Conservation (phyloP, 2,113 vertebrate genomes). For the Octodon degus region DNA sequence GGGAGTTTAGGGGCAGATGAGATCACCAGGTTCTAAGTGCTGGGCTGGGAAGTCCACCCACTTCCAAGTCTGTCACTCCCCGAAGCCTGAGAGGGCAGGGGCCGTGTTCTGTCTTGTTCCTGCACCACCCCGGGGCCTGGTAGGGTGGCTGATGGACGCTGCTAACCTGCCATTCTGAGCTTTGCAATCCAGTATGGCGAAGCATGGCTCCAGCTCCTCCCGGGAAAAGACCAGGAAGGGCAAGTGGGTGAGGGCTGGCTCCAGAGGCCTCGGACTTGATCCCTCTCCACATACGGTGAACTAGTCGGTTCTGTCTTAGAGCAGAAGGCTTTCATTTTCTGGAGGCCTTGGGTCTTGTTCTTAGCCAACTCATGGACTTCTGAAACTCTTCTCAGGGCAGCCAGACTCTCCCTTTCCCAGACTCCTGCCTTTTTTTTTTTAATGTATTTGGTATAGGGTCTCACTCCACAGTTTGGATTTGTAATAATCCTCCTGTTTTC, state of each 20-base stretch:
- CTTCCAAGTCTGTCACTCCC: neutral
- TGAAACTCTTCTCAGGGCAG: neutral
- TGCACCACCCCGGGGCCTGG: neutral
- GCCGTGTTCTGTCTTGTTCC: neutral
- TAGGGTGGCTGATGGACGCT: neutral
- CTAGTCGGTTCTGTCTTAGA: neutral
- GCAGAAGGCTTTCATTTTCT: neutral
- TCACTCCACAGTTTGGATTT: no score
- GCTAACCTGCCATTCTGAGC: neutral
- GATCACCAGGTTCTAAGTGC: neutral
- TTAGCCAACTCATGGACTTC: neutral
- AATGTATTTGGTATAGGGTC: no score
- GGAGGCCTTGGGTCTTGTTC: neutral
- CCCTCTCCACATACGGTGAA: neutral
- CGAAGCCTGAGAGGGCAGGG: neutral
- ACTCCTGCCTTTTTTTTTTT: neutral
- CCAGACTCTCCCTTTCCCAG: neutral
- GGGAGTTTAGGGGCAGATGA: constrained; percentile 10
- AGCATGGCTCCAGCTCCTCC: neutral
- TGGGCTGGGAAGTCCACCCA: neutral
- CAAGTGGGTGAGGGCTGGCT: neutral
- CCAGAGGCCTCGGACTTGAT: neutral
- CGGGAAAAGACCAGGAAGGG: neutral
- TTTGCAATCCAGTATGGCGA: neutral
- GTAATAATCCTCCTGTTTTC: no score